Conservation (phyloP, 1,140 invertebrate species). For the Pseudomyrmex sp. region DNA sequence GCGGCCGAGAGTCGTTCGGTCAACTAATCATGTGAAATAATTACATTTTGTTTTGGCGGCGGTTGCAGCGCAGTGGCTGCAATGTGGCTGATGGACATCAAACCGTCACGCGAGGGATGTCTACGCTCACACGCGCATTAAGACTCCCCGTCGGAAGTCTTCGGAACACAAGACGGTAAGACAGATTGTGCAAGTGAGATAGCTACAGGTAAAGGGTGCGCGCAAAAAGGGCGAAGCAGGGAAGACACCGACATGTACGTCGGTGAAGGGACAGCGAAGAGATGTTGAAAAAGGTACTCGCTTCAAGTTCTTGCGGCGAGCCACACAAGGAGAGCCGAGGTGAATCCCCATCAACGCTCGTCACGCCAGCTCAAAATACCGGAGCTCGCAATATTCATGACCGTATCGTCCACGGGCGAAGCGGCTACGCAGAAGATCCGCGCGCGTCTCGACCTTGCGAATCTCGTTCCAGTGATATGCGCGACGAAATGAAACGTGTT, state of each 20-base stretch:
- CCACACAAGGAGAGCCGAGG: slow-evolving; percentile 79
- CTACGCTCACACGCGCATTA: slow-evolving; percentile 52
- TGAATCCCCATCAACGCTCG: slow-evolving; percentile 81
- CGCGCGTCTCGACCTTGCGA: slow-evolving; percentile 5
- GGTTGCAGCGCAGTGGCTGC: slow-evolving; percentile 51
- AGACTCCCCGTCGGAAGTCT: slow-evolving; percentile 1
- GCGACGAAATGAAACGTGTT: neutral
- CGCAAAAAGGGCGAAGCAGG: slow-evolving; percentile 37
- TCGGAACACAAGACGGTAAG: neutral
- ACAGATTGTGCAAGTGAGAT: neutral
- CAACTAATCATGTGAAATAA: slow-evolving; percentile 84
- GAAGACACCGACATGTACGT: neutral
- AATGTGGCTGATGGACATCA: slow-evolving; percentile 77
- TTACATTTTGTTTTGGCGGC: slow-evolving; percentile 82
- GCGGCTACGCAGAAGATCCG: neutral
- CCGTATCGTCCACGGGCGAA: slow-evolving; percentile 58
- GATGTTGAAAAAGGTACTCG: slow-evolving; percentile 73
- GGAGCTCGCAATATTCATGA: slow-evolving; percentile 78
- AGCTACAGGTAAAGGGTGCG: slow-evolving; percentile 5
- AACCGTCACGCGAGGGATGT: slow-evolving; percentile 79
- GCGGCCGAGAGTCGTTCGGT: slow-evolving; percentile 50
- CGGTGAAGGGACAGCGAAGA: slow-evolving; percentile 61
- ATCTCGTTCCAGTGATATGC: slow-evolving; percentile 12
- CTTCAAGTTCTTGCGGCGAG: slow-evolving; percentile 78
- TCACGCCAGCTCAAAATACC: slow-evolving; percentile 82